Conservation (phyloP, 2,888 invertebrate species). For the Helobdella robusta region DNA sequence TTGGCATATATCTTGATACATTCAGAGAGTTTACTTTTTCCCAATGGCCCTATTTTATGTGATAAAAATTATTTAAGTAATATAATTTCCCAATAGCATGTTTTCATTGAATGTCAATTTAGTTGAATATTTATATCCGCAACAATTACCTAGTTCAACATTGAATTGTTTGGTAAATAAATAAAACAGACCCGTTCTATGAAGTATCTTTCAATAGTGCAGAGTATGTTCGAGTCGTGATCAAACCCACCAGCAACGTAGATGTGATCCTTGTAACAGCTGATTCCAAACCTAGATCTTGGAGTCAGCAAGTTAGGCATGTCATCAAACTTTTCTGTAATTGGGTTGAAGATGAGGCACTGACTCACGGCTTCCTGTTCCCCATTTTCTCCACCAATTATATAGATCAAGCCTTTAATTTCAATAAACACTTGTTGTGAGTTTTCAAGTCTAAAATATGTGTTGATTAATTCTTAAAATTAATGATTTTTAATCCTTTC, state of each 20-base stretch:
- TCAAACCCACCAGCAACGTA: conserved; percentile 14
- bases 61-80: neutral
- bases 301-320: neutral
- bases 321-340: conserved; percentile 12
- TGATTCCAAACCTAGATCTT: conserved; percentile 14
- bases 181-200: conserved; percentile 11
- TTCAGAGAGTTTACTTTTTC: neutral
- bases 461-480: no score
- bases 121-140: neutral
- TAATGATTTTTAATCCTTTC: no score
- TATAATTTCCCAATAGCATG: neutral
- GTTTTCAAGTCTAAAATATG: no score
- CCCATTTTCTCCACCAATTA: conserved; percentile 18
- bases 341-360: conserved; percentile 19
- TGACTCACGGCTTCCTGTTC: neutral
- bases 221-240: neutral
- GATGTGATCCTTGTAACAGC: neutral
- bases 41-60: neutral
- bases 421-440: neutral
- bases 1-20: no score
- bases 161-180: neutral
- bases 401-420: conserved; percentile 16
- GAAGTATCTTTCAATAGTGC: conserved; percentile 14
- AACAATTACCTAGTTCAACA: neutral
- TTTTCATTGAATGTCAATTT: neutral